Percentiles rank a stretch among this genome's conserved stretches.
These are phyloP conservation scores for Geodia barretti DNA, from an alignment of 37 sponge, comb jelly and placozoan genomes.

Conservation along the genomic window DNA sequence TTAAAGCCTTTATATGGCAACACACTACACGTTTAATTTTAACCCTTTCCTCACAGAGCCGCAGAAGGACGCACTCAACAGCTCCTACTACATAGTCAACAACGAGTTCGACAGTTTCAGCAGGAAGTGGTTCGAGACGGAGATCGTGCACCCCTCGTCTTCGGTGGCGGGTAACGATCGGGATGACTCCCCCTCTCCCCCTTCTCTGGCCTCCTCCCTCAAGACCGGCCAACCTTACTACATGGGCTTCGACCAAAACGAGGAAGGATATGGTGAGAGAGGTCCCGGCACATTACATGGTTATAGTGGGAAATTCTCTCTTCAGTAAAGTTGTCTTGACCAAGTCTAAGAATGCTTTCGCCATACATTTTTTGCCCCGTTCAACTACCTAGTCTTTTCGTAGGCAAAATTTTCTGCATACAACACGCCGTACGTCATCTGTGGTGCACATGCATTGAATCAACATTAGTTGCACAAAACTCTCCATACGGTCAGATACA, in stretches of 20 bases:
- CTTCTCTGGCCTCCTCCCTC: constrained; percentile 21
- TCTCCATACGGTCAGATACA: no score
- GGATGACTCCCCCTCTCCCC: constrained; percentile 16
- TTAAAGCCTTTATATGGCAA: no score
- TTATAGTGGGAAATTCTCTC: no score
- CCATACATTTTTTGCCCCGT: background rate
- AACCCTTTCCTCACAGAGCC: background rate
- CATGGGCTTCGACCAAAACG: constrained; percentile 17
- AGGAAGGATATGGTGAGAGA: background rate
- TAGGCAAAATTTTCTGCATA: background rate
- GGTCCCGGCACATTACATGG: no score
- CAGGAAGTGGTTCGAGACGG: constrained; percentile 67
- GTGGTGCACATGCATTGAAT: no score
- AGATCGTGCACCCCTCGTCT: constrained; percentile 4
- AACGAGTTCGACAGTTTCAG: constrained; percentile 38
- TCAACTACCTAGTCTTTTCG: background rate
- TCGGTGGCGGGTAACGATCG: background rate
- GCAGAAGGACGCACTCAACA: constrained; percentile 14
- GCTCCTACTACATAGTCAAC: constrained; percentile 27
- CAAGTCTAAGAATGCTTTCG: background rate
- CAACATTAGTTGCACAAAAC: no score
- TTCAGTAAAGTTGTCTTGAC: no score
- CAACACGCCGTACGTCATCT: no score
- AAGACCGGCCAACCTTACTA: constrained; percentile 17
- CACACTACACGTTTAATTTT: background rate